A percentile compares a stretch with the other conserved stretches of the same genome.
Evolutionary conservation across 2,888 invertebrate genomes (phyloP).

Genomic region (Phorcus lineatus): DNA sequence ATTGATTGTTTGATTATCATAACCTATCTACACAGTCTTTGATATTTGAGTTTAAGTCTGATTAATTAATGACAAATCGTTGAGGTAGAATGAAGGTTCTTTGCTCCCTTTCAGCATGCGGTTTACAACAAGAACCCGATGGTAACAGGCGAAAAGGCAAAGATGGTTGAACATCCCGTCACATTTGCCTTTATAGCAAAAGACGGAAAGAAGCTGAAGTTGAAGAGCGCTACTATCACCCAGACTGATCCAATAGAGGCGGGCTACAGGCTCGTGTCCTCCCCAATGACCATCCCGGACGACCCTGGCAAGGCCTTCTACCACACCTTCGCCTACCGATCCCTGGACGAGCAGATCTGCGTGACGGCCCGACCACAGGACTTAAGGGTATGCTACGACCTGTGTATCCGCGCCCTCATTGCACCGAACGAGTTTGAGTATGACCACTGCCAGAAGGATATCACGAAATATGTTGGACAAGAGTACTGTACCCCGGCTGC

Average conservation of each 20-base stretch:
- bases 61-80: not conserved
- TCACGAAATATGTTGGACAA: not conserved
- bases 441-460: not conserved
- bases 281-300: not conserved
- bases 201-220: not conserved
- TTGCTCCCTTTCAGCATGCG: not conserved
- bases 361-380: not conserved
- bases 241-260: not conserved
- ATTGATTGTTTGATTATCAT: too few species aligned
- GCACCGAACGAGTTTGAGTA: slow-evolving; percentile 21
- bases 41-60: too few species aligned
- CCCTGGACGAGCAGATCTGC: slow-evolving; percentile 8
- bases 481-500: not conserved
- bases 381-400: slow-evolving; percentile 1
- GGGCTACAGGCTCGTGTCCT: not conserved
- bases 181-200: not conserved
- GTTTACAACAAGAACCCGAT: not conserved
- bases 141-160: not conserved
- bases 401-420: slow-evolving; percentile 1
- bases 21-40: too few species aligned
- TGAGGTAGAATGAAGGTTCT: too few species aligned
- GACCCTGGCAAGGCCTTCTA: slow-evolving; percentile 27
- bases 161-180: not conserved
- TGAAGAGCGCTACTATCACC: not conserved
- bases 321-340: slow-evolving; percentile 23